Conservation (phyloP, 2,797 vertebrate genomes). For the Xyrichtys novacula region DNA sequence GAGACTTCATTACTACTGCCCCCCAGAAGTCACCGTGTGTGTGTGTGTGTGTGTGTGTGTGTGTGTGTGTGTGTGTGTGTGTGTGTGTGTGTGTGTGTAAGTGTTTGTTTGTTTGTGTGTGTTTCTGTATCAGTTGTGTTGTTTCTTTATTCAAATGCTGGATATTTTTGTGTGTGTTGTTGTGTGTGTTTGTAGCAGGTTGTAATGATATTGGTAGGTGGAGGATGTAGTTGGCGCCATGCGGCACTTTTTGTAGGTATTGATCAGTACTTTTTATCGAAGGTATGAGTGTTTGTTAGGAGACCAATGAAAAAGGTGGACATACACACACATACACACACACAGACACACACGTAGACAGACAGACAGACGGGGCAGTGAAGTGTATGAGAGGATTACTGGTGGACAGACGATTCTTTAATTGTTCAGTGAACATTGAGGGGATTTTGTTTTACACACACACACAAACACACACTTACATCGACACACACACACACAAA, state of each 20-base stretch:
- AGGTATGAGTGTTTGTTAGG: constrained; percentile 56
- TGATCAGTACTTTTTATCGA: constrained; percentile 55
- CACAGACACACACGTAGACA: not conserved
- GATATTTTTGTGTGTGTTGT: not conserved
- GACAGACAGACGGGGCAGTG: constrained; percentile 72
- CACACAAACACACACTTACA: constrained; percentile 40
- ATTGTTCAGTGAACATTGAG: constrained; percentile 82
- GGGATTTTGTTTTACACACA: constrained; percentile 63
- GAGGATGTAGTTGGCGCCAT: constrained; percentile 27
- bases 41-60: constrained; percentile 16
- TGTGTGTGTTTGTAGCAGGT: not conserved
- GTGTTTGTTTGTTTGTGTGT: not conserved
- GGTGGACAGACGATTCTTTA: constrained; percentile 71
- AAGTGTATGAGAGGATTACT: constrained; percentile 79
- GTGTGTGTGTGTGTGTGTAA: not conserved
- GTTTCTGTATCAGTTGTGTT: constrained; percentile 14
- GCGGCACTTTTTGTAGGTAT: constrained; percentile 38
- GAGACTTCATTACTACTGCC: constrained; percentile 62
- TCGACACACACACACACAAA: constrained; percentile 44
- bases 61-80: constrained; percentile 15
- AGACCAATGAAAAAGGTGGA: constrained; percentile 33
- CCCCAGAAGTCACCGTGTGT: constrained; percentile 31
- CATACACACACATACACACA: constrained; percentile 31
- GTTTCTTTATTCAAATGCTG: constrained; percentile 22
- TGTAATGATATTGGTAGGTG: not conserved